Base-by-base conservation (phyloP, 2,797 vertebrate genomes). In the Kryptopterus vitreolus region DNA sequence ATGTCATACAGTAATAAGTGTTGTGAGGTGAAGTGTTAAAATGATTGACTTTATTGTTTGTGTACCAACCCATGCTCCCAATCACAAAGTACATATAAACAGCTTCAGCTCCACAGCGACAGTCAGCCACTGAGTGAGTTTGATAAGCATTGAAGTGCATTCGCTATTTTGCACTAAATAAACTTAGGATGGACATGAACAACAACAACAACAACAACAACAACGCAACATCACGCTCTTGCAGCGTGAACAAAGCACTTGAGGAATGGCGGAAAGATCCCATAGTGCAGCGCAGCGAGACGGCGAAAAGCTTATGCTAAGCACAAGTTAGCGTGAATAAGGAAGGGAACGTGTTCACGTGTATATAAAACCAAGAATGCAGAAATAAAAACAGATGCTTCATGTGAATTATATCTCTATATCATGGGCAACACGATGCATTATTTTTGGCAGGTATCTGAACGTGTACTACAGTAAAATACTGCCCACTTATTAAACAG, bases 191-290 rank as follows among this genome's bases (percentile, higher is more conserved):
- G n/a, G n/a, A n/a, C n/a, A n/a, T n/a, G n/a, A n/a, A n/a, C 48
- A 71, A 12, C 7, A 48, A 52, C 20, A 71, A 53, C 18, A 52
- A 53, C 11, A 52, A 31, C 52, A 38, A 38, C 9, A 43, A 58
- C 20, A 31, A 10, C 31, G 12, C 4, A 31, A 50, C 2, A 70
- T 2, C 8, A 38, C n/a, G 4, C 52, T 35, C 20, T 12, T 13
- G 29, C 29, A 24, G 11, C 15, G 22, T 58, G 71, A 74, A 74
- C 53, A 74, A 59, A 74, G 72, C 53, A 43, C 11, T 31, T n/a
- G 10, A 62, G 62, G 61, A 20, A 76, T 76, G 73, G 38, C 73
- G 73, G 24, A 46, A 20, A 4, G 43, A 1, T 61, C 58, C 73
- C 73, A 50, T 8, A 50, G 62, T 76, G 43, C 43, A 76, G 26